Conservation (phyloP, 2,113 vertebrate genomes). For the Pollimyrus isidori region DNA sequence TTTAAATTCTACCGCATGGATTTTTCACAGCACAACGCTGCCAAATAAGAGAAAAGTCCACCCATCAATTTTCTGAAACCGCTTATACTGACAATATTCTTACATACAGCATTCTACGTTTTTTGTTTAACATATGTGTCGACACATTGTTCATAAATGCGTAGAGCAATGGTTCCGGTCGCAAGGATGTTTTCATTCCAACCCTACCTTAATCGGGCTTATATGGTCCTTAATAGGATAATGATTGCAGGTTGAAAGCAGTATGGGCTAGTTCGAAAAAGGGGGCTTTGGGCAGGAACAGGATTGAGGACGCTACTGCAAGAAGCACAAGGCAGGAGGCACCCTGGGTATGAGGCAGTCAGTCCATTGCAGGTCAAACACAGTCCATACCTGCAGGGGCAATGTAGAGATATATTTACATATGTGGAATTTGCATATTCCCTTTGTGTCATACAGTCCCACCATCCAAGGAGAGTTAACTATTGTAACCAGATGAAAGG, state of each 20-base stretch:
- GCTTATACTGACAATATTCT: not conserved
- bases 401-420: not conserved
- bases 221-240: not conserved
- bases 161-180: not conserved
- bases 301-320: not conserved
- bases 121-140: not conserved
- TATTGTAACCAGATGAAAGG: not conserved
- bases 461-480: not conserved
- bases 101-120: not conserved
- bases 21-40: not conserved
- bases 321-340: not conserved
- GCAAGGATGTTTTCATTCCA: not conserved
- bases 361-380: not conserved
- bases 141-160: not conserved
- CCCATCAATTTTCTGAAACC: too few relatives aligned
- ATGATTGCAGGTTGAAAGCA: not conserved
- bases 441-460: not conserved
- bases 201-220: not conserved
- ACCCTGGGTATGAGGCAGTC: not conserved
- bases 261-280: not conserved
- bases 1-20: not conserved
- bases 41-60: not conserved
- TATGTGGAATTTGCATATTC: not conserved
- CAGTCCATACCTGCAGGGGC: not conserved
- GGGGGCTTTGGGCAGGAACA: not conserved